Evolutionary conservation across 2,113 vertebrate species (phyloP).

Genomic region (Oxyura jamaicensis): DNA sequence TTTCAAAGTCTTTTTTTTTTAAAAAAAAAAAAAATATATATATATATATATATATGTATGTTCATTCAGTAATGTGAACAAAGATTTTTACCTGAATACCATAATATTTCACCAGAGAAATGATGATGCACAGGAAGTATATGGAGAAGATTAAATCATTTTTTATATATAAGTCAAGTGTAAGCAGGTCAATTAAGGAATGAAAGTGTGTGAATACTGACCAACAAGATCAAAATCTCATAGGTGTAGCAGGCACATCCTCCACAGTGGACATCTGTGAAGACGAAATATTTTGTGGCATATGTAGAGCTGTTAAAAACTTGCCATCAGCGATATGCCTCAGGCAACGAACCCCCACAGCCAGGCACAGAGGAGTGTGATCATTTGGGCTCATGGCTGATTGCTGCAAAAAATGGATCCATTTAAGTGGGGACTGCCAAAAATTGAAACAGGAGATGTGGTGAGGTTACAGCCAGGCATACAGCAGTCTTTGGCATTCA

Average conservation of each 20-base stretch:
- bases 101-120: background rate
- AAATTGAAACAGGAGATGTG: background rate
- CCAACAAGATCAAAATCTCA: background rate
- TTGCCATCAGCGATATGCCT: accelerated
- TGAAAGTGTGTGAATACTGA: background rate
- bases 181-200: background rate
- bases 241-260: background rate
- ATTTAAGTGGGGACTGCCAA: accelerated
- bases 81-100: background rate
- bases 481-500: background rate
- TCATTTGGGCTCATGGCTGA: background rate
- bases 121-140: background rate
- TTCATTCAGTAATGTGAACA: background rate
- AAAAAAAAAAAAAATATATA: no score
- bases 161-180: background rate
- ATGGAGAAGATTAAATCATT: background rate
- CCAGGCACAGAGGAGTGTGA: accelerated
- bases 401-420: background rate
- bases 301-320: background rate
- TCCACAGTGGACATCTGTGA: background rate
- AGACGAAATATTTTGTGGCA: background rate
- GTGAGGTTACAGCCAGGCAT: background rate
- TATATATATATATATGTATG: no score
- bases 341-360: background rate
- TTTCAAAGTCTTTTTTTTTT: background rate